Evolutionary conservation across 2,113 vertebrate genomes (phyloP).

Genomic region (Charina bottae): DNA sequence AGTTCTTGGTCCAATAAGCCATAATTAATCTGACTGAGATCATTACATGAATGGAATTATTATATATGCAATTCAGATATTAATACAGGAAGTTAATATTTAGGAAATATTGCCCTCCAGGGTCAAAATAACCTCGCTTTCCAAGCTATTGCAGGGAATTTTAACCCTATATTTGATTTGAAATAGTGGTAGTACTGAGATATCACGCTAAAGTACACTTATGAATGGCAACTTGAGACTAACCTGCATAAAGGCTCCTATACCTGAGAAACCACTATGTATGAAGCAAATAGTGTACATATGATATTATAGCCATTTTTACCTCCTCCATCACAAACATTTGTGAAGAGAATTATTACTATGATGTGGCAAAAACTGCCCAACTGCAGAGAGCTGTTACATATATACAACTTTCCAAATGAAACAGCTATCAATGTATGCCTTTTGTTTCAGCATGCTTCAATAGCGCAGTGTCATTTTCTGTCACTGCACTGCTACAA

Average conservation of each 20-base stretch:
- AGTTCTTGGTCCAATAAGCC: neutral
- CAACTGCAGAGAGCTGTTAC: neutral
- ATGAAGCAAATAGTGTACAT: neutral
- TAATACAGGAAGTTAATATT: neutral
- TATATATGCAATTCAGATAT: neutral
- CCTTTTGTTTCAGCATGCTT: conserved; percentile 1
- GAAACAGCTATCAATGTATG: neutral
- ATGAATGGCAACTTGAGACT: neutral
- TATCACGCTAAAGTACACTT: neutral
- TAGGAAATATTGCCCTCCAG: neutral
- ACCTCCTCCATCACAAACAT: neutral
- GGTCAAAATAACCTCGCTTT: neutral
- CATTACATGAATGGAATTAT: neutral
- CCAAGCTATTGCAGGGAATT: neutral
- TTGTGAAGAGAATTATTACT: neutral
- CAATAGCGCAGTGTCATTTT: conserved; percentile 23
- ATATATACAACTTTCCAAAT: neutral
- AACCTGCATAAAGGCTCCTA: neutral
- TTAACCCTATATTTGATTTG: neutral
- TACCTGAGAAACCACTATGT: neutral
- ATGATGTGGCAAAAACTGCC: neutral
- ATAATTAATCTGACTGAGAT: neutral
- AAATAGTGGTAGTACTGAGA: neutral
- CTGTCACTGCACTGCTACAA: conserved; percentile 1
- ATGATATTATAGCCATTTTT: neutral